A percentile compares a stretch with the other conserved stretches of the same genome.
Evolutionary conservation across 2,888 invertebrate genomes (phyloP).

Genomic region (Zygothrica quintamaculata): DNA sequence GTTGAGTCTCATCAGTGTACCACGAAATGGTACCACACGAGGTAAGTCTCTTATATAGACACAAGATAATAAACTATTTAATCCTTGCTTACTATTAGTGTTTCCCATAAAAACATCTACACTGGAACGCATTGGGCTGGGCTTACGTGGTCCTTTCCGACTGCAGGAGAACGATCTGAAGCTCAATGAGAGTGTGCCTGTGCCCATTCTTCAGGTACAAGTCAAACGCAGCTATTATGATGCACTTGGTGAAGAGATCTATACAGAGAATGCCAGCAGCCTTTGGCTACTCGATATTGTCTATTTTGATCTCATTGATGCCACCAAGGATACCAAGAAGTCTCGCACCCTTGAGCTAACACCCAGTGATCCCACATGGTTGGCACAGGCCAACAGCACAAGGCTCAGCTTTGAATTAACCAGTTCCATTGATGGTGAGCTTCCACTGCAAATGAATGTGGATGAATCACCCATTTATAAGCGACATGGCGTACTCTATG

Average conservation of each 20-base stretch:
- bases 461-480: conserved; percentile 88
- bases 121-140: conserved; percentile 85
- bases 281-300: conserved; percentile 82
- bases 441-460: conserved; percentile 86
- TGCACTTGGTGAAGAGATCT: conserved; percentile 59
- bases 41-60: conserved; percentile 39
- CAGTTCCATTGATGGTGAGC: conserved; percentile 78
- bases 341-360: conserved; percentile 78
- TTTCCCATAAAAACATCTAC: conserved; percentile 80
- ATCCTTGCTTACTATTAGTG: conserved; percentile 45
- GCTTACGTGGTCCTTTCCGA: conserved; percentile 87
- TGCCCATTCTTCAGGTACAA: conserved; percentile 70
- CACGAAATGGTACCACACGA: conserved; percentile 70
- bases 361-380: conserved; percentile 50
- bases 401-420: conserved; percentile 77
- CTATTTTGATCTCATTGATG: conserved; percentile 81
- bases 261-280: conserved; percentile 69
- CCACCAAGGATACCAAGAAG: conserved; percentile 85
- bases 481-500: conserved; percentile 90
- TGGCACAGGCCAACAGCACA: conserved; percentile 61
- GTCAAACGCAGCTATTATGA: conserved; percentile 76
- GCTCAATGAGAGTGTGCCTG: conserved; percentile 55
- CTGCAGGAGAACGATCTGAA: conserved; percentile 85
- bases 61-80: neutral
- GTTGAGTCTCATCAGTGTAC: conserved; percentile 87